Percentiles rank a stretch among this genome's conserved stretches.
phyloP scores from a whole-genome alignment of 2,888 invertebrate genomes.

The Nysson spinosus region DNA sequence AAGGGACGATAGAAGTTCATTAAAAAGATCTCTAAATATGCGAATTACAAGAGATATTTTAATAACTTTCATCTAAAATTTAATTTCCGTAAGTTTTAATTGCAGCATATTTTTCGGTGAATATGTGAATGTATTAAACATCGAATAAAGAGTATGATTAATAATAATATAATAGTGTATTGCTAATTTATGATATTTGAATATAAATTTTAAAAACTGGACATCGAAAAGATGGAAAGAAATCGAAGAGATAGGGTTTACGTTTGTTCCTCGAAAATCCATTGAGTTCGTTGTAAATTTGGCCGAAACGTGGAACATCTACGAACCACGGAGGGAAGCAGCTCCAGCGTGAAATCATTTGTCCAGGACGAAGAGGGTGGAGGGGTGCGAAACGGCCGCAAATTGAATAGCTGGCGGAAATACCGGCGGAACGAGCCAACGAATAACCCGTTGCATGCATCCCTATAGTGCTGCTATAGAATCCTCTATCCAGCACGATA shows the following conservation, averaged over 20 bases:
- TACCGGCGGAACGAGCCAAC: conserved; percentile 65
- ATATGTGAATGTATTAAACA: no score
- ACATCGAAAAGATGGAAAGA: background rate
- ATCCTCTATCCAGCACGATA: conserved; percentile 44
- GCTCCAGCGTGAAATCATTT: conserved; percentile 67
- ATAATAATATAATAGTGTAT: no score
- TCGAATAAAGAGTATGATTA: no score
- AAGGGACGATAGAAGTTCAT: no score
- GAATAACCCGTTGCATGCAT: conserved; percentile 60
- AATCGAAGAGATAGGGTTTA: conserved; percentile 16
- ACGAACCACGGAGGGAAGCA: conserved; percentile 52
- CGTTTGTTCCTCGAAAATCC: conserved; percentile 26
- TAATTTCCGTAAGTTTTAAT: no score
- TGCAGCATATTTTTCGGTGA: no score
- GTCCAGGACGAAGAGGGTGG: conserved; percentile 56
- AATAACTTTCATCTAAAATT: no score
- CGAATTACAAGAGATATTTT: no score
- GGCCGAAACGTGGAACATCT: conserved; percentile 49
- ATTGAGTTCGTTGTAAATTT: conserved; percentile 43
- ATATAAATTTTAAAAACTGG: no score
- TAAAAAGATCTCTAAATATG: no score
- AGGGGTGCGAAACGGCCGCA: conserved; percentile 65
- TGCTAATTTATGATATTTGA: no score
- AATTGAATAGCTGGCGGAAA: conserved; percentile 70
- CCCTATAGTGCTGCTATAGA: conserved; percentile 13